These are phyloP conservation scores for Podarcis raffonei DNA, from an alignment of 2,113 vertebrate species.

Conservation along the genomic window DNA sequence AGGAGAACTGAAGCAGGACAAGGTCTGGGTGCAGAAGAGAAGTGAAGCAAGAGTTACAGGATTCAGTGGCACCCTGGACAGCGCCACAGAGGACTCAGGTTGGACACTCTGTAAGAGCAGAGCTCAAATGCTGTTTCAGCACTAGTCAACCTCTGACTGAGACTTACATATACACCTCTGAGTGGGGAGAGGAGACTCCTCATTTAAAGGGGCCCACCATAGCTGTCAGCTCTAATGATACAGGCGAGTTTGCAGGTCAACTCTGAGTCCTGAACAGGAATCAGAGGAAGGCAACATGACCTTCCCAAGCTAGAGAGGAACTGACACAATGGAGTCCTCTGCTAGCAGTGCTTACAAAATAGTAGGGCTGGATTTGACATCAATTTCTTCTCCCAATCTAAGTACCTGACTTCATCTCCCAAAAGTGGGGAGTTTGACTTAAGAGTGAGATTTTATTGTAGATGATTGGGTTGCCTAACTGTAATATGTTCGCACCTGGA, in stretches of 20 bases:
- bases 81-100: background rate
- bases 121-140: background rate
- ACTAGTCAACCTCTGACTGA: background rate
- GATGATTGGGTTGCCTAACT: background rate
- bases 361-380: too few relatives aligned
- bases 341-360: too few relatives aligned
- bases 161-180: background rate
- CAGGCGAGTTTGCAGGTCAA: background rate
- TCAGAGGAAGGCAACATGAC: background rate
- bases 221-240: background rate
- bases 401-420: too few relatives aligned
- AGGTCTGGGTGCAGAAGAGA: background rate
- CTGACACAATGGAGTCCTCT: background rate
- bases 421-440: background rate
- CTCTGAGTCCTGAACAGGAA: background rate
- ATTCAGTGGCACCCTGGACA: background rate
- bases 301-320: background rate
- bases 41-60: background rate
- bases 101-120: background rate
- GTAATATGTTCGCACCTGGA: background rate
- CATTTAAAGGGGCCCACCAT: background rate
- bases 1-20: background rate
- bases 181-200: background rate
- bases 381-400: too few relatives aligned
- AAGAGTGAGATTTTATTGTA: background rate